Conservation (phyloP, 2,888 invertebrate genomes). For the Phasia obesa region DNA sequence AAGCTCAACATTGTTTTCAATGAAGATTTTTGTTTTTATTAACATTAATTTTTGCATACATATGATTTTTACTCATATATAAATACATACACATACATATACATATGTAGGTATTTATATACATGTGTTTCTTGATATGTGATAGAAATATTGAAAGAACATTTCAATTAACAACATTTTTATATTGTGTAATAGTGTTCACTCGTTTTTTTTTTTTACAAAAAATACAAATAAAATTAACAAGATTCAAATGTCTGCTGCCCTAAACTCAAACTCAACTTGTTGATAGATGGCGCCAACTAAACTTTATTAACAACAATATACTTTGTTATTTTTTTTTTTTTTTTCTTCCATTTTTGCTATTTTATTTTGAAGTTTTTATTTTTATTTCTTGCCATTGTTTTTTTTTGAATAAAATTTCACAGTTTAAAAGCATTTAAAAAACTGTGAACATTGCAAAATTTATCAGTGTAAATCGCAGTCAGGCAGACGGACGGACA, state of each 20-base stretch:
- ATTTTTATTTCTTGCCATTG: constrained; percentile 20
- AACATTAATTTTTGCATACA: too few species aligned
- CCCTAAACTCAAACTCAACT: constrained; percentile 42
- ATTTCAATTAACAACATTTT: constrained; percentile 18
- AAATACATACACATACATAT: too few species aligned
- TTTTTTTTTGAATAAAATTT: constrained; percentile 33
- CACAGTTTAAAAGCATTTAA: constrained; percentile 44
- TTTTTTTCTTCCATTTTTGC: too few species aligned
- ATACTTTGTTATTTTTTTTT: too few species aligned
- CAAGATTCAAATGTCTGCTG: constrained; percentile 41
- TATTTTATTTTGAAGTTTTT: constrained; percentile 24
- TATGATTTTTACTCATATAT: too few species aligned
- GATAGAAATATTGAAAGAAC: background rate
- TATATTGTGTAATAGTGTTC: constrained; percentile 6
- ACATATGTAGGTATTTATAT: too few species aligned
- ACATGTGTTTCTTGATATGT: too few species aligned
- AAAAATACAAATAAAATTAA: constrained; percentile 2
- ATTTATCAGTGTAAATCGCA: constrained; percentile 60
- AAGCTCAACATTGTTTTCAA: too few species aligned
- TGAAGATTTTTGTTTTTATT: too few species aligned
- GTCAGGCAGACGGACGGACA: constrained; percentile 33
- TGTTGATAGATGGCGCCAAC: constrained; percentile 62
- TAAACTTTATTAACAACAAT: constrained; percentile 25
- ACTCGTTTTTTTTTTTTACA: background rate
- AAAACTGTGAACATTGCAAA: constrained; percentile 42